These are phyloP conservation scores for Diadumene lineata DNA, from an alignment of 92 coral and sea anemone genomes.

Conservation along the genomic window DNA sequence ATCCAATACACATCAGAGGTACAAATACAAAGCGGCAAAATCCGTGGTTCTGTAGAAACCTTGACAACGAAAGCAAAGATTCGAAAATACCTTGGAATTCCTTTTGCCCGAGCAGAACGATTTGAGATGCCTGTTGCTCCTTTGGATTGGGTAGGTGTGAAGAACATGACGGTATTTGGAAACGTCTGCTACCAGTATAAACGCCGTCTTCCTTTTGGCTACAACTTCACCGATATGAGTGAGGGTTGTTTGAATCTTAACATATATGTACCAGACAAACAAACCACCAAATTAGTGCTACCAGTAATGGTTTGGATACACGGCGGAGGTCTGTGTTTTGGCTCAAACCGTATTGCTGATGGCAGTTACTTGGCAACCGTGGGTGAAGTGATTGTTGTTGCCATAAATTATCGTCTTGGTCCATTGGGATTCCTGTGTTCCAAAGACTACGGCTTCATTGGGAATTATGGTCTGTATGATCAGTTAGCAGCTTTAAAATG, in stretches of 20 bases:
- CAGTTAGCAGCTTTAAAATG: constrained; percentile 38
- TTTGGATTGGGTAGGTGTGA: not conserved
- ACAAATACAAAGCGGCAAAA: constrained; percentile 2
- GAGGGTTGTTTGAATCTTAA: constrained; percentile 33
- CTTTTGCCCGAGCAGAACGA: constrained; percentile 22
- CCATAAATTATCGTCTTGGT: constrained; percentile 35
- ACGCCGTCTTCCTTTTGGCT: not conserved
- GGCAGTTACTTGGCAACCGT: constrained; percentile 31
- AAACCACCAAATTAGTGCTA: not conserved
- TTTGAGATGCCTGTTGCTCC: constrained; percentile 26
- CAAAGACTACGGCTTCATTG: constrained; percentile 12
- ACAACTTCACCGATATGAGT: not conserved
- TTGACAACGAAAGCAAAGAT: not conserved
- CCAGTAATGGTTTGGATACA: constrained; percentile 46
- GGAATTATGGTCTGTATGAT: constrained; percentile 40
- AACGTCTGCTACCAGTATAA: constrained; percentile 14
- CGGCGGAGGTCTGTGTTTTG: constrained; percentile 10
- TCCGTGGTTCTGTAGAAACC: not conserved
- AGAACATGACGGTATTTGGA: not conserved
- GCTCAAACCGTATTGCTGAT: constrained; percentile 16
- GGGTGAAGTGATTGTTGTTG: constrained; percentile 34
- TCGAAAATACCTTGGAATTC: constrained; percentile 12
- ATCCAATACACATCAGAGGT: not conserved
- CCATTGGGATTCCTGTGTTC: constrained; percentile 24
- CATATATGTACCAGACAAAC: constrained; percentile 27